phyloP scores from a whole-genome alignment of 2,113 vertebrate species.

The Okapia johnstoni region DNA sequence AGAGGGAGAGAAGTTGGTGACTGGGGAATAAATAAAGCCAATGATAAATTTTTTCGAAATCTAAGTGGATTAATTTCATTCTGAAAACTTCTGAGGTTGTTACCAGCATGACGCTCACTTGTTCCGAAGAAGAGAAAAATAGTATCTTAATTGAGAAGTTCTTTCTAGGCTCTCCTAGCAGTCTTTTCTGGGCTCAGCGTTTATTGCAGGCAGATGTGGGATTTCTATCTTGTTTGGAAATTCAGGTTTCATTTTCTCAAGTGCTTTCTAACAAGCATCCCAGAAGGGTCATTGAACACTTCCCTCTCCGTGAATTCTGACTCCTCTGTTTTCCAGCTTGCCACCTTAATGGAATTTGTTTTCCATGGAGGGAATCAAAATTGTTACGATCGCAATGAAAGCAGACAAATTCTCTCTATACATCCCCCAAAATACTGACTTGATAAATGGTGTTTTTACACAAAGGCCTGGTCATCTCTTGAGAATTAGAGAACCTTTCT shows the following conservation, averaged over 20 bases:
- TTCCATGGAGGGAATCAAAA: constrained; percentile 30
- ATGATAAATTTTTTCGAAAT: constrained; percentile 28
- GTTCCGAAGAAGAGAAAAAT: neutral
- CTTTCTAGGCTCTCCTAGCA: neutral
- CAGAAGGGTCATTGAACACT: neutral
- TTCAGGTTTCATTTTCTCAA: constrained; percentile 40
- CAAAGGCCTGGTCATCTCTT: neutral
- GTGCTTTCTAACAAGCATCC: neutral
- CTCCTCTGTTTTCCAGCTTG: constrained; percentile 26
- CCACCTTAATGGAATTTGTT: constrained; percentile 45
- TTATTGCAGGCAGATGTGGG: neutral
- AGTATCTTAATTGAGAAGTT: constrained; percentile 18
- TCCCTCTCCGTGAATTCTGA: constrained; percentile 6
- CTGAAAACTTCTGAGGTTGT: constrained; percentile 23
- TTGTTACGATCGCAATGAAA: constrained; percentile 6
- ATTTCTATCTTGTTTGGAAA: constrained; percentile 44
- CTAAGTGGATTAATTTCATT: constrained; percentile 36
- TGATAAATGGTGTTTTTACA: constrained; percentile 12
- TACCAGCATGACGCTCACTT: neutral
- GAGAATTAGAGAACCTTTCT: neutral
- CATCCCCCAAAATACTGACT: neutral
- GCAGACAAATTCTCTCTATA: neutral
- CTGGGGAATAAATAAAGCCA: constrained; percentile 27
- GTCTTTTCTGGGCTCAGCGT: neutral
- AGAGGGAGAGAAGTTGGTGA: neutral